phyloP scores from a whole-genome alignment of 1,140 invertebrate genomes.

The Drosophila mojavensis region DNA sequence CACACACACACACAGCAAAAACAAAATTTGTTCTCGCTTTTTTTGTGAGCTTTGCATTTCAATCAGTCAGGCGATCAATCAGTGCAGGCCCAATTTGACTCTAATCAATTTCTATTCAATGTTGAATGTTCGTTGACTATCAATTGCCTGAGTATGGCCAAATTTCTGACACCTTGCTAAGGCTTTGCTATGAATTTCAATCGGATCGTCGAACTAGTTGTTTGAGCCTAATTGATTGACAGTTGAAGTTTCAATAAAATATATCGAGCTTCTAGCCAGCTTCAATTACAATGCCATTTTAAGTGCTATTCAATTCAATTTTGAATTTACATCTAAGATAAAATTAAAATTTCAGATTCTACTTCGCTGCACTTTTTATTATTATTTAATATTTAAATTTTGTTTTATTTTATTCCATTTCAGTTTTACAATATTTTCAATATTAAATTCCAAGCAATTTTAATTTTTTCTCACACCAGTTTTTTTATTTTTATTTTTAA shows the following conservation, averaged over 20 bases:
- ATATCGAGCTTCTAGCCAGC: background rate
- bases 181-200: conserved; percentile 58
- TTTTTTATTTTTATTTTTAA: background rate
- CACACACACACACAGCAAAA: background rate
- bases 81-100: background rate
- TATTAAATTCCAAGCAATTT: background rate
- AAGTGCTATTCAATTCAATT: background rate
- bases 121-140: conserved; percentile 11
- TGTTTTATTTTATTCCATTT: background rate
- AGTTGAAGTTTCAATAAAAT: conserved; percentile 11
- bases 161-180: conserved; percentile 21
- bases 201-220: background rate
- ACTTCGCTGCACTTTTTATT: background rate
- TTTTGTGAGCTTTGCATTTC: conserved; percentile 6
- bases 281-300: background rate
- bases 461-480: conserved; percentile 10
- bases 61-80: conserved; percentile 9
- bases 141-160: background rate
- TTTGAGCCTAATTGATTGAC: no score
- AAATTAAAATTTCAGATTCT: background rate
- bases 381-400: no score
- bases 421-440: background rate
- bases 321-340: background rate
- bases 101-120: conserved; percentile 15
- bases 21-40: background rate